These are phyloP conservation scores for Dicyrtomina minuta DNA, from an alignment of 2,888 invertebrate species.

Conservation along the genomic window DNA sequence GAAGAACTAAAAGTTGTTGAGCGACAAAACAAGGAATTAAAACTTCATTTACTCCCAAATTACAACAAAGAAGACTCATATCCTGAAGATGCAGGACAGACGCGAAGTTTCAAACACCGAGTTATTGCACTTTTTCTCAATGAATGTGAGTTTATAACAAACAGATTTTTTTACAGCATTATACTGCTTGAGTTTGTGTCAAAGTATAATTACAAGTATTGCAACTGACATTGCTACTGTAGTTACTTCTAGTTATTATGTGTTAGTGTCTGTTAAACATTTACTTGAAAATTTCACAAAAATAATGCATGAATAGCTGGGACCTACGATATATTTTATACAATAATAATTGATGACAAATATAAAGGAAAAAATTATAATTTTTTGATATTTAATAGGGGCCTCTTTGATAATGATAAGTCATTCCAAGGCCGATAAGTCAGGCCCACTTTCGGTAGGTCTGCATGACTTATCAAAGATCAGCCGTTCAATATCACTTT, in stretches of 20 bases:
- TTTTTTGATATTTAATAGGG: too few relatives aligned
- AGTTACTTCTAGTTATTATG: neutral
- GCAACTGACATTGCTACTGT: too few relatives aligned
- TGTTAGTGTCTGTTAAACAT: neutral
- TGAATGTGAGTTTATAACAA: constrained; percentile 38
- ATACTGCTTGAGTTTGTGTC: too few relatives aligned
- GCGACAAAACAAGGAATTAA: constrained; percentile 32
- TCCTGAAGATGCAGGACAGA: constrained; percentile 35
- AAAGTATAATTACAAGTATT: neutral
- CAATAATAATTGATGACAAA: too few relatives aligned
- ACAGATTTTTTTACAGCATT: constrained; percentile 6
- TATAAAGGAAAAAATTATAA: too few relatives aligned
- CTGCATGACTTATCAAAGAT: too few relatives aligned
- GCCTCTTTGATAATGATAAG: too few relatives aligned
- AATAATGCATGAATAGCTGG: too few relatives aligned
- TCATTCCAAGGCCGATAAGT: too few relatives aligned
- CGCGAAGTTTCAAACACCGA: constrained; percentile 22
- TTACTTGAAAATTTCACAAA: neutral
- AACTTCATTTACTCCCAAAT: constrained; percentile 42
- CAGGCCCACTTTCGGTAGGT: too few relatives aligned
- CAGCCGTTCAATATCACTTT: too few relatives aligned
- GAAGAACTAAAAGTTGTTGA: constrained; percentile 31
- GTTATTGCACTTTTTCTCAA: constrained; percentile 37
- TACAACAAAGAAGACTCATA: constrained; percentile 32
- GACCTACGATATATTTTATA: too few relatives aligned